Evolutionary conservation across 2,113 vertebrate genomes (phyloP).

Genomic region (Panthera uncia): DNA sequence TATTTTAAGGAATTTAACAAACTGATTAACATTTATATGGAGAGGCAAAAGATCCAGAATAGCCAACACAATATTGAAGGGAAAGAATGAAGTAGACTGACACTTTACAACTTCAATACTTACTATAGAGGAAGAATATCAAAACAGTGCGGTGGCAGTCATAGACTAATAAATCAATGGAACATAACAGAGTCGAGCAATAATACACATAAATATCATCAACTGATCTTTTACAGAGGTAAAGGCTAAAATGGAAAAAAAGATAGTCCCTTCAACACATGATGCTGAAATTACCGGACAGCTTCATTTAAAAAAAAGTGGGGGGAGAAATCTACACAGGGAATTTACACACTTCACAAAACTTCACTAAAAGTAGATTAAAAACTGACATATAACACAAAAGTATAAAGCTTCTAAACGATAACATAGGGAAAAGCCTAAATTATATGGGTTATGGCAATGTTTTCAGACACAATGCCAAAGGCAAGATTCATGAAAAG

Average conservation of each 20-base stretch:
- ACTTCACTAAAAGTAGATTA: no score
- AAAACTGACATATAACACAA: no score
- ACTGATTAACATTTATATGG: no score
- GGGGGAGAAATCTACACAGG: no score
- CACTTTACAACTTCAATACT: not conserved
- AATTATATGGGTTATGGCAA: not conserved
- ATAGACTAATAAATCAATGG: not conserved
- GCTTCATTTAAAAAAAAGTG: not conserved
- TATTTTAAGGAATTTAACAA: no score
- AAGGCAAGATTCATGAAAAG: no score
- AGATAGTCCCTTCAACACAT: no score
- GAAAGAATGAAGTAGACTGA: not conserved
- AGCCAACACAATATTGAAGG: no score
- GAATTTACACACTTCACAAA: not conserved
- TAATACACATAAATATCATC: not conserved
- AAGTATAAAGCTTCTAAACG: no score
- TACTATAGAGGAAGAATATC: not conserved
- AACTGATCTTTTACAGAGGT: not conserved
- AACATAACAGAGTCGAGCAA: no score
- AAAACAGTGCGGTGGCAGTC: not conserved
- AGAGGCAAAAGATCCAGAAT: not conserved
- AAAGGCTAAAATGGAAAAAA: not conserved
- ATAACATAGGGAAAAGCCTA: not conserved
- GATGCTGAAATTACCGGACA: no score
- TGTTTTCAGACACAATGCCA: not conserved